These are phyloP conservation scores for Anthophora plumipes DNA, from an alignment of 2,888 invertebrate genomes.

Conservation along the genomic window DNA sequence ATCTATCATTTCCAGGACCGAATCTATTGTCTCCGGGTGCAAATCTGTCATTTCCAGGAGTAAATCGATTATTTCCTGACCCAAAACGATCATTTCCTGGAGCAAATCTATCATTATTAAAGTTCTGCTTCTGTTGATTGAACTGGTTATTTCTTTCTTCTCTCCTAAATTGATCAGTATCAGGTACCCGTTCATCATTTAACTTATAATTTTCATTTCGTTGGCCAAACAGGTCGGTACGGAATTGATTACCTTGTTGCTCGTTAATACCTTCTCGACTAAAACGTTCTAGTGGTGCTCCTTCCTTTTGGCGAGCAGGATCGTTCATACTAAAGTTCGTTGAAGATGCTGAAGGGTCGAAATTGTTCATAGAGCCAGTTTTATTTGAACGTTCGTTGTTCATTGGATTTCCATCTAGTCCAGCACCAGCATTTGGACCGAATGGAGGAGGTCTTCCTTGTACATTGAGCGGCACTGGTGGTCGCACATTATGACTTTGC, in stretches of 20 bases:
- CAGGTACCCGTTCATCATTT: conserved; percentile 44
- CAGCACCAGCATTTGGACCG: conserved; percentile 40
- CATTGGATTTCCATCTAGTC: conserved; percentile 53
- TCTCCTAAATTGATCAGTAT: conserved; percentile 54
- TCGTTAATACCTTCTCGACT: conserved; percentile 52
- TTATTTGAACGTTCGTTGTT: conserved; percentile 54
- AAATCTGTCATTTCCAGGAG: conserved; percentile 58
- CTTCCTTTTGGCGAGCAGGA: conserved; percentile 37
- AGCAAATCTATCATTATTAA: conserved; percentile 64
- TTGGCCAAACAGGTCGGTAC: conserved; percentile 58
- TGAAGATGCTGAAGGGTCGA: conserved; percentile 27
- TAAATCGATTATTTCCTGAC: conserved; percentile 60
- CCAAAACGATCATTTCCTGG: conserved; percentile 64
- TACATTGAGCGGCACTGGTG: conserved; percentile 19
- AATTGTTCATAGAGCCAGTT: conserved; percentile 36
- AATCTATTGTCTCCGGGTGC: conserved; percentile 58
- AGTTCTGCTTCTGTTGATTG: conserved; percentile 57
- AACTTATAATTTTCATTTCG: conserved; percentile 48
- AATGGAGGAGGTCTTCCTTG: conserved; percentile 55
- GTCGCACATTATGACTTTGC: conserved; percentile 40
- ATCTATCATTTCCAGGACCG: conserved; percentile 64
- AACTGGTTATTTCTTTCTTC: conserved; percentile 65
- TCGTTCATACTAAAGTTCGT: conserved; percentile 44
- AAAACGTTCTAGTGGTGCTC: conserved; percentile 45
- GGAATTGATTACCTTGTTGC: conserved; percentile 63